phyloP scores from a whole-genome alignment of 2,113 vertebrate species.

The Procapra przewalskii region DNA sequence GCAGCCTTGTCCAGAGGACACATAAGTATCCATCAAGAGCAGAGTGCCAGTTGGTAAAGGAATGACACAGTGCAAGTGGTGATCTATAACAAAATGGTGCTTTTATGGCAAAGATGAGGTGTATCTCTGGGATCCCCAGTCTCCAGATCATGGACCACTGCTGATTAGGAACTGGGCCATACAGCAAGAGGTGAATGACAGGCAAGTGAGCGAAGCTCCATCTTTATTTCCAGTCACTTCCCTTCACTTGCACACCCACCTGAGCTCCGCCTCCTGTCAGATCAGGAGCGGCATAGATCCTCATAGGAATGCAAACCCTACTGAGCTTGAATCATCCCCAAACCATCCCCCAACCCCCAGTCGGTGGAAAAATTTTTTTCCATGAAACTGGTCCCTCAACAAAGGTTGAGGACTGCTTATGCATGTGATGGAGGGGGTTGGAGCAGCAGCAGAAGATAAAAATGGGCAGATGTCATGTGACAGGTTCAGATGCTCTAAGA shows the following conservation, averaged over 20 bases:
- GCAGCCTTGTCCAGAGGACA: not conserved
- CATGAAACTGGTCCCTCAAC: not conserved
- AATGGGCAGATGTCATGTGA: not conserved
- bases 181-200: not conserved
- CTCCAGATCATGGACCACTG: not conserved
- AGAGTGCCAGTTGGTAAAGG: not conserved
- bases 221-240: not conserved
- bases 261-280: not conserved
- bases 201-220: not conserved
- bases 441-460: not conserved
- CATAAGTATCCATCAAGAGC: no score
- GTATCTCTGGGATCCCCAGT: not conserved
- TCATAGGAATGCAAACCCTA: not conserved
- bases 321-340: not conserved
- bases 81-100: not conserved
- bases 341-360: not conserved
- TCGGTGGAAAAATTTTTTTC: not conserved
- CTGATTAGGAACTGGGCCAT: not conserved
- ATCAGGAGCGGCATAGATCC: not conserved
- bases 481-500: no score
- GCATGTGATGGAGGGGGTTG: not conserved
- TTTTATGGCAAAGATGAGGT: not conserved
- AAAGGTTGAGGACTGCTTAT: not conserved
- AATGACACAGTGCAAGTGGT: fast-evolving
- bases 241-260: not conserved